phyloP scores from a whole-genome alignment of 2,888 invertebrate genomes.

The Buathra laborator region DNA sequence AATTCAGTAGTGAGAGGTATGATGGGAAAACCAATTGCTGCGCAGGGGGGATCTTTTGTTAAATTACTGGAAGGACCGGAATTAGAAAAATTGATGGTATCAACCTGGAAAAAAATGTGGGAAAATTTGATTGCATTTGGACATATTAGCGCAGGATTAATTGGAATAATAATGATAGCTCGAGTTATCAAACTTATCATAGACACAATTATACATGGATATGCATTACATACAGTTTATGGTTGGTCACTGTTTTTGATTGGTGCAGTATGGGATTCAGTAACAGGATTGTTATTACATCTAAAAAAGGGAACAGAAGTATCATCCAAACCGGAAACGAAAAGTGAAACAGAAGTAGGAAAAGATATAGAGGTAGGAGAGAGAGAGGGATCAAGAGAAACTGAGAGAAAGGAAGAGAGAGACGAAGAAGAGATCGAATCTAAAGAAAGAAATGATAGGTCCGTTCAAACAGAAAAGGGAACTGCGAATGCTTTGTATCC shows the following conservation, averaged over 20 bases:
- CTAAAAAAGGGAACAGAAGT: background rate
- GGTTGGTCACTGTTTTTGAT: constrained; percentile 42
- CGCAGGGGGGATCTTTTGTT: background rate
- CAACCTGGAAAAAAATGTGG: constrained; percentile 41
- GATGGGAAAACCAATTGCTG: constrained; percentile 3
- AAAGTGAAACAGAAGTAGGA: background rate
- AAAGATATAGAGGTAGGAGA: background rate
- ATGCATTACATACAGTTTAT: constrained; percentile 39
- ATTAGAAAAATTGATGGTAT: constrained; percentile 20
- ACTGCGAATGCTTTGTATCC: too few relatives aligned
- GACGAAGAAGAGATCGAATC: too few relatives aligned
- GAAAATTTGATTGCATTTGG: constrained; percentile 44
- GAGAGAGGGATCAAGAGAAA: too few relatives aligned
- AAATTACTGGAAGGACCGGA: constrained; percentile 41
- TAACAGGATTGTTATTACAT: background rate
- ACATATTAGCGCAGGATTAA: constrained; percentile 46
- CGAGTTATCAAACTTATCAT: constrained; percentile 37
- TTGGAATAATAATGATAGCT: constrained; percentile 35
- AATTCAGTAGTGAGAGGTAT: constrained; percentile 60
- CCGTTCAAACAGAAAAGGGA: too few relatives aligned
- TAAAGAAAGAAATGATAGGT: too few relatives aligned
- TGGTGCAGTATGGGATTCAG: background rate
- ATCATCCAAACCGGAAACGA: background rate
- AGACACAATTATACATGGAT: constrained; percentile 31
- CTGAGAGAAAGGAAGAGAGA: too few relatives aligned